Evolutionary conservation across 2,888 invertebrate genomes (phyloP), one percentile per base, ranked within the genome.

Genomic region (Acronicta leporina): DNA sequence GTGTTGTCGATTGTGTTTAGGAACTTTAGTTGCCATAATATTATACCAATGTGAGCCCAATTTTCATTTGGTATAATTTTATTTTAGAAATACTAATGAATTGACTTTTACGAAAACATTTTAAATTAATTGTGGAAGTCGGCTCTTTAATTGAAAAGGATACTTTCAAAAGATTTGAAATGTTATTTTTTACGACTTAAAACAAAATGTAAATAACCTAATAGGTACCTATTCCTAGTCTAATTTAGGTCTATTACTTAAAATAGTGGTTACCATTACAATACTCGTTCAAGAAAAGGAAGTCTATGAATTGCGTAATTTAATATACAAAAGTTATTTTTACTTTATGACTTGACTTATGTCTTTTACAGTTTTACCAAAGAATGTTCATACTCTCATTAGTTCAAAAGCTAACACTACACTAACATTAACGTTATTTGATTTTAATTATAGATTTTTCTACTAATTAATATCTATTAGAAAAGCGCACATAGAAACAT

Each of bases 151-250:
- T 56, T 56, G 64, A 16, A 59, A 54, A 53, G 66, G 48, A 52
- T 62, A 60, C 75, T 71, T n/a, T n/a, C n/a, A n/a, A n/a, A n/a
- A n/a, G n/a, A 72, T 73, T 75, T 81, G 60, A 64, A 70, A 61
- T 43, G 16, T 69, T 71, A 67, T 58, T 73, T 70, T 84, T 84
- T 86, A 82, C 73, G 89, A 90, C 88, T 89, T 87, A 89, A 84
- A 82, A 80, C 83, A 83, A 79, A 81, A 78, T 89, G 87, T 90
- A 89, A 86, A 89, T 90, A 88, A 86, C 84, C 85, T 81, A 85
- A 72, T 76, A n/a, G n/a, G n/a, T n/a, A n/a, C n/a, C n/a, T n/a
- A 80, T 80, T 84, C 80, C 77, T 88, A 88, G 81, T 77, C 64
- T 82, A 82, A 82, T 72, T 79, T 85, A 85, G 80, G 77, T 80